Percentiles rank a stretch among this genome's conserved stretches.
These are phyloP conservation scores for Incurvaria masculella DNA, from an alignment of 2,888 invertebrate species.

Conservation along the genomic window DNA sequence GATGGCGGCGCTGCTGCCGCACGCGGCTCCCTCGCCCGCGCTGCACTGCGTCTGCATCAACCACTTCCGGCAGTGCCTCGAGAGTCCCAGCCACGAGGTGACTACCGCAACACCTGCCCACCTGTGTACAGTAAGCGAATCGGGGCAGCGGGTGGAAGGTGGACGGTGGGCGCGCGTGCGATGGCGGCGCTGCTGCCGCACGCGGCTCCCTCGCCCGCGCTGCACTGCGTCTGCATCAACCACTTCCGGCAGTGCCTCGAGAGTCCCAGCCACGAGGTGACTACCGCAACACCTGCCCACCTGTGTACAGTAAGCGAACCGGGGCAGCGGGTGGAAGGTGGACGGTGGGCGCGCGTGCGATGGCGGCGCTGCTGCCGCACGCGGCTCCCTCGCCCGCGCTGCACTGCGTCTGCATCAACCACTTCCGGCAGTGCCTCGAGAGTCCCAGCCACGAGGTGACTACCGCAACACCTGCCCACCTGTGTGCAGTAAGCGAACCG, in stretches of 20 bases:
- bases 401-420: slow-evolving; percentile 89
- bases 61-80: slow-evolving; percentile 80
- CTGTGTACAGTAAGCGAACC: too few relatives aligned
- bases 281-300: too few relatives aligned
- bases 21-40: slow-evolving; percentile 78
- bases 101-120: too few relatives aligned
- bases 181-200: slow-evolving; percentile 87
- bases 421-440: slow-evolving; percentile 77
- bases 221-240: slow-evolving; percentile 90
- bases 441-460: slow-evolving; percentile 43
- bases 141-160: slow-evolving; percentile 77
- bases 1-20: slow-evolving; percentile 83
- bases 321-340: slow-evolving; percentile 78
- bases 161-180: slow-evolving; percentile 82
- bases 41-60: slow-evolving; percentile 90
- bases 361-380: slow-evolving; percentile 84
- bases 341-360: slow-evolving; percentile 82
- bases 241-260: slow-evolving; percentile 80
- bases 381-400: slow-evolving; percentile 80
- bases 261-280: slow-evolving; percentile 41
- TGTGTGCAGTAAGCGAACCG: too few relatives aligned
- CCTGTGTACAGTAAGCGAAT: too few relatives aligned
- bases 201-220: slow-evolving; percentile 75
- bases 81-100: slow-evolving; percentile 39
- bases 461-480: too few relatives aligned